phyloP scores from a whole-genome alignment of 2,888 invertebrate genomes.

The Koerneria pararmatus region DNA sequence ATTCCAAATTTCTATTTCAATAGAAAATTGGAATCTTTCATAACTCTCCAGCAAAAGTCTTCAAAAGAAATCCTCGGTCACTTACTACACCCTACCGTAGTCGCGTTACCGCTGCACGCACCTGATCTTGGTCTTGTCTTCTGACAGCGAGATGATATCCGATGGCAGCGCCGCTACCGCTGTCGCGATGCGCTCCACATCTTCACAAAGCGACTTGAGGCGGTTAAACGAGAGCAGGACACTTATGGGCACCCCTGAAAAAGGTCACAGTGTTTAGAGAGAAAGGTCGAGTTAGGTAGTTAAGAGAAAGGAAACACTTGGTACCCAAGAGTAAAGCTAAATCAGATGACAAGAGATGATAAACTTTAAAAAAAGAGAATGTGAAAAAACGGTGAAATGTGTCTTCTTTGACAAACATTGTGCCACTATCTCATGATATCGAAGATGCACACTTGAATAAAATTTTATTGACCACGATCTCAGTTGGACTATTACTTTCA shows the following conservation, averaged over 20 bases:
- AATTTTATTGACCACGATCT: too few species aligned
- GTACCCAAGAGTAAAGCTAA: not conserved
- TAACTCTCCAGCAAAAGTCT: too few species aligned
- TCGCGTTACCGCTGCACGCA: constrained; percentile 70
- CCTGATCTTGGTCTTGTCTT: constrained; percentile 72
- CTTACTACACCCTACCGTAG: too few species aligned
- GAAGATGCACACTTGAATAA: too few species aligned
- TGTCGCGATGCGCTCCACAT: constrained; percentile 71
- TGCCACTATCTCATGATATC: too few species aligned
- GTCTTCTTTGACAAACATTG: too few species aligned
- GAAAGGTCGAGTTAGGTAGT: not conserved
- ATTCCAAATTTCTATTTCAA: too few species aligned
- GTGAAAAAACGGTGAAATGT: too few species aligned
- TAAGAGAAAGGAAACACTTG: not conserved
- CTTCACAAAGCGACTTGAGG: constrained; percentile 69
- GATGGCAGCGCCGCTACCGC: constrained; percentile 75
- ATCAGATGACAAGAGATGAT: not conserved
- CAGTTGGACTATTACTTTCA: too few species aligned
- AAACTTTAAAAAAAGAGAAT: not conserved
- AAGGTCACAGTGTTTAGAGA: not conserved
- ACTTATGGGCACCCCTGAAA: constrained; percentile 75
- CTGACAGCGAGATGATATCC: constrained; percentile 67
- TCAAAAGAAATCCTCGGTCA: too few species aligned
- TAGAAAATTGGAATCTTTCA: too few species aligned
- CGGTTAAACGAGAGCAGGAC: constrained; percentile 84